A percentile compares a stretch with the other conserved stretches of the same genome.
These are phyloP conservation scores for Yasuhikotakia modesta DNA, from an alignment of 2,797 vertebrate genomes.

Conservation along the genomic window DNA sequence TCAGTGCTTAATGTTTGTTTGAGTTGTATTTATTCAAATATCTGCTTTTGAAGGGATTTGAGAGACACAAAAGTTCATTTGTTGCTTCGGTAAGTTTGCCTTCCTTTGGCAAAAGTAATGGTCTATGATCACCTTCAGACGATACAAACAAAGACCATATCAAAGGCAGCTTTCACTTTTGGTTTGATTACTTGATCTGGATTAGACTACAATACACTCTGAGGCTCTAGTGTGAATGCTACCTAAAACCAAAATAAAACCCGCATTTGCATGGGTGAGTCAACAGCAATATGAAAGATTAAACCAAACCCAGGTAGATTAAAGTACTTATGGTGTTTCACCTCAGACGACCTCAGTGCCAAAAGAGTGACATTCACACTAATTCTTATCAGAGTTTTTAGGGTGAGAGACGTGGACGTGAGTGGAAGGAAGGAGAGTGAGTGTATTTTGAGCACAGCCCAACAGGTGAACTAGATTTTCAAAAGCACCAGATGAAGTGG, in stretches of 20 bases:
- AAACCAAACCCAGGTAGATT: conserved; percentile 44
- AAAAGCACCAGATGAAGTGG: conserved; percentile 46
- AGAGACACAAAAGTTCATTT: background rate
- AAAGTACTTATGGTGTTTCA: conserved; percentile 30
- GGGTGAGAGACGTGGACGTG: background rate
- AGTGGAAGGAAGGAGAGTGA: background rate
- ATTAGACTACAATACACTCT: background rate
- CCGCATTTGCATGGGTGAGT: conserved; percentile 8
- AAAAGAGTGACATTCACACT: conserved; percentile 27
- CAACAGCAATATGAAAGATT: conserved; percentile 35
- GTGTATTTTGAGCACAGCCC: conserved; percentile 15
- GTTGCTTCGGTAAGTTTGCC: background rate
- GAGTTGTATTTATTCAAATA: conserved; percentile 23
- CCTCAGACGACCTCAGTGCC: conserved; percentile 17
- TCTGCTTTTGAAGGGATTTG: background rate
- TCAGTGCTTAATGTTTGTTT: conserved; percentile 22
- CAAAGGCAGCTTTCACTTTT: background rate
- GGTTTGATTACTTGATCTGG: background rate
- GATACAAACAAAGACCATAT: background rate
- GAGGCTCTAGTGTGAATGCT: too few relatives aligned
- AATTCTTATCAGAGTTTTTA: conserved; percentile 9
- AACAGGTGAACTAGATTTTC: conserved; percentile 51
- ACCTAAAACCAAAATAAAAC: too few relatives aligned
- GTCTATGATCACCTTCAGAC: background rate
- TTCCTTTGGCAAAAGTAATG: conserved; percentile 14